phyloP scores from a whole-genome alignment of 2,113 vertebrate species.

The Illadopsis cleaveri region DNA sequence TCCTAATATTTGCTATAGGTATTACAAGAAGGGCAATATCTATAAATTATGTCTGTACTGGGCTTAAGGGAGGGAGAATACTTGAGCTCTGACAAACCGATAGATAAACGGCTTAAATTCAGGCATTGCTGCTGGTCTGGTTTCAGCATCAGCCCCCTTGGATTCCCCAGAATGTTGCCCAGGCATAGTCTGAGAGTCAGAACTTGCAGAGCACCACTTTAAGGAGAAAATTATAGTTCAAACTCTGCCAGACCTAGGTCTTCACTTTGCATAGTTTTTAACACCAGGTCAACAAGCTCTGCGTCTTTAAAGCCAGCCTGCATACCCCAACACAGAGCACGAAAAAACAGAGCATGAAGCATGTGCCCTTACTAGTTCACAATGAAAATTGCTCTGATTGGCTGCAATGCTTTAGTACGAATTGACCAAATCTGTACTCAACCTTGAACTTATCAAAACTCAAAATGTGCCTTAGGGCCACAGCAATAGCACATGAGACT shows the following conservation, averaged over 20 bases:
- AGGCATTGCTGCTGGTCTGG: accelerated
- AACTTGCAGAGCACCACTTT: background rate
- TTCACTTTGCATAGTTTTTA: background rate
- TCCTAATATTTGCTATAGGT: background rate
- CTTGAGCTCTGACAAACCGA: background rate
- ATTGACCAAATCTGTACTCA: background rate
- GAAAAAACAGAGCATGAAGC: background rate
- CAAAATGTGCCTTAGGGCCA: background rate
- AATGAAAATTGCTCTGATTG: background rate
- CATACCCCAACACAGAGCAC: background rate
- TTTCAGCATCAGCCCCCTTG: background rate
- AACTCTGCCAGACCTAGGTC: background rate
- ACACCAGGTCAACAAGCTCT: background rate
- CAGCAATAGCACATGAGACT: background rate
- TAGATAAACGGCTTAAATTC: background rate
- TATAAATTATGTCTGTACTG: background rate
- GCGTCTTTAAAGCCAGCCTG: background rate
- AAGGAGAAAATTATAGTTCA: background rate
- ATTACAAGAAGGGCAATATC: background rate
- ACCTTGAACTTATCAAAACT: background rate
- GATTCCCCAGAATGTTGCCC: accelerated
- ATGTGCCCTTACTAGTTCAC: accelerated
- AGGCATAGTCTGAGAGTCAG: background rate
- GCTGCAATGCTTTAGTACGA: background rate
- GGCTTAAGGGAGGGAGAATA: background rate